Evolutionary conservation across 2,113 vertebrate genomes (phyloP).

Genomic region (Rostratula benghalensis): DNA sequence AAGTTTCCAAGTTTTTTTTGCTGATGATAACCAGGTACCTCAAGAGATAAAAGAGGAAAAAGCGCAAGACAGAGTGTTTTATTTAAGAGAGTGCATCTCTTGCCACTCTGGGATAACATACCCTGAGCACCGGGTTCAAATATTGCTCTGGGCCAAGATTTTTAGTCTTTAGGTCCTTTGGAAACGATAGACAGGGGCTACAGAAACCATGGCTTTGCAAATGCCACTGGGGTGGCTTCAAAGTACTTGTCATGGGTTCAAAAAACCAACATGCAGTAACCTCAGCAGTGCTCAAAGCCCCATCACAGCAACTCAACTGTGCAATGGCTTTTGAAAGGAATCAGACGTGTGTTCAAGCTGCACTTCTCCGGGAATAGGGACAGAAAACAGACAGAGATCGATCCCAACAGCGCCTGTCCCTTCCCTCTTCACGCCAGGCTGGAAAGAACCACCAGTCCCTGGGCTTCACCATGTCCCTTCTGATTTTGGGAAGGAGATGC

Average conservation of each 20-base stretch:
- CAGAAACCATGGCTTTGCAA: neutral
- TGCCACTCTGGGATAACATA: neutral
- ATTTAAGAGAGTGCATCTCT: neutral
- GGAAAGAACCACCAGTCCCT: neutral
- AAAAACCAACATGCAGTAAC: neutral
- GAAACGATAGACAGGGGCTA: neutral
- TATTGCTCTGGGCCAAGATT: neutral
- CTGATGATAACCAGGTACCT: neutral
- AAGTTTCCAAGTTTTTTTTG: neutral
- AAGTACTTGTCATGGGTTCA: neutral
- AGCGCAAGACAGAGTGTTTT: neutral
- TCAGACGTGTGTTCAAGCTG: neutral
- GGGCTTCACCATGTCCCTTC: neutral
- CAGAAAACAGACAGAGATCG: neutral
- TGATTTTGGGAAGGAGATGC: neutral
- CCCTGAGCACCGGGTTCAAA: neutral
- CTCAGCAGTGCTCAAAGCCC: neutral
- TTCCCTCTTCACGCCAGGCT: neutral
- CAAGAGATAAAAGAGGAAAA: neutral
- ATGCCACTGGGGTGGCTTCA: neutral
- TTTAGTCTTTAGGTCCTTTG: neutral
- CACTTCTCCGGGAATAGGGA: neutral
- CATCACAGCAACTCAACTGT: rapidly evolving
- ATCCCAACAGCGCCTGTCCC: neutral
- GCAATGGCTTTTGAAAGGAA: neutral